Evolutionary conservation across 2,888 invertebrate species (phyloP), one percentile per base, ranked within the genome.

Genomic region (Siphlonurus alternatus): DNA sequence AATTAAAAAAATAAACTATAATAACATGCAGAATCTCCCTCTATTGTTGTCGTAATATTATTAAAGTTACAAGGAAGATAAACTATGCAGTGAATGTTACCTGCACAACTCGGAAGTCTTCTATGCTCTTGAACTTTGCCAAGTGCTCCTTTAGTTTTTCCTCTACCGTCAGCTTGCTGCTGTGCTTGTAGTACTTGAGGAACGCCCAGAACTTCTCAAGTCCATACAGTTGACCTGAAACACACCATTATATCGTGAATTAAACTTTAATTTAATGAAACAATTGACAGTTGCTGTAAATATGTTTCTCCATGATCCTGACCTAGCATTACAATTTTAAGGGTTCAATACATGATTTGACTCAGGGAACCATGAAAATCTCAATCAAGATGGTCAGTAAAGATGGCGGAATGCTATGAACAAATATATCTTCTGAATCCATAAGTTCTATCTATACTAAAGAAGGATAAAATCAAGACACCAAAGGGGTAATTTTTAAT

Each of bases 181-280:
- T 84, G 73, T 91, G 85, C 75, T 89, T 92, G 78, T 92, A 96
- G 80, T 97, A 98, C 77, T 97, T 97, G 65, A 94, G 80, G 81
- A 98, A 99, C 61, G 97, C 97, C 95, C 98, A 97, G 78, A 99
- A 99, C 77, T 99, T 99, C 79, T 99, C 99, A 69, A 99, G 78
- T 24, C 98, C 99, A 77, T 99, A 99, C 63, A 97, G 81, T 77
- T 98, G 95, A 75, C 94, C 94, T 89, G 76, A 3, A 70, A 71
- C 25, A 22, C 10, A n/a, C n/a, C n/a, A n/a, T n/a, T n/a, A n/a
- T n/a, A n/a, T n/a, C n/a, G n/a, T n/a, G n/a, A n/a, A n/a, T n/a
- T n/a, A n/a, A n/a, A n/a, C n/a, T n/a, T n/a, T n/a, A n/a, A n/a
- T n/a, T n/a, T n/a, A n/a, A n/a, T n/a, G n/a, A n/a, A n/a, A n/a